Percentiles rank a stretch among this genome's conserved stretches.
Conservation (phyloP, 2,797 vertebrate species). For the Chromobotia macracanthus region DNA sequence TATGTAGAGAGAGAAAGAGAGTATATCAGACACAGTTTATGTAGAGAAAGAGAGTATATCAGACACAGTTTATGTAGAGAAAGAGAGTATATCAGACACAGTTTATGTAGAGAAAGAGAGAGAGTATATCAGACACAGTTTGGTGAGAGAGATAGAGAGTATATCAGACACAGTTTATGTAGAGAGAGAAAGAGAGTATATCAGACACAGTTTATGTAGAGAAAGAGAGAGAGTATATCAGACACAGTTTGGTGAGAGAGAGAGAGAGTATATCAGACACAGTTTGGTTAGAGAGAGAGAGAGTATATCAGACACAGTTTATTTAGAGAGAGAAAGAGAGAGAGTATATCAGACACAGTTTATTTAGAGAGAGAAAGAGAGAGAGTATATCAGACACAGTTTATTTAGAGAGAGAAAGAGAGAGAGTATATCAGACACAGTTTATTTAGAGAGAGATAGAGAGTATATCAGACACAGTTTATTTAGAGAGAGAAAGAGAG, state of each 20-base stretch:
- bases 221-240: not conserved
- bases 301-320: slow-evolving; percentile 8
- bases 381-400: not conserved
- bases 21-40: slow-evolving; percentile 10
- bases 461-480: slow-evolving; percentile 8
- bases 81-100: not conserved
- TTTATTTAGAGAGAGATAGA: slow-evolving; percentile 24
- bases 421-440: not conserved
- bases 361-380: slow-evolving; percentile 23
- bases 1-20: slow-evolving; percentile 21
- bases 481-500: slow-evolving; percentile 11
- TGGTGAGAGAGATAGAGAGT: too few species aligned
- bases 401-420: slow-evolving; percentile 28
- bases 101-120: slow-evolving; percentile 23
- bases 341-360: slow-evolving; percentile 3
- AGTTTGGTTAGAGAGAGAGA: slow-evolving; percentile 18
- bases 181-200: not conserved
- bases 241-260: too few species aligned
- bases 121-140: slow-evolving; percentile 3
- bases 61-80: slow-evolving; percentile 19
- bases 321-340: slow-evolving; percentile 11
- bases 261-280: not conserved
- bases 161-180: slow-evolving; percentile 16
- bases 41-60: not conserved
- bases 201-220: slow-evolving; percentile 17